Evolutionary conservation across 2,113 vertebrate genomes (phyloP), one percentile per base, ranked within the genome.

Genomic region (Spizaetus ornatus): DNA sequence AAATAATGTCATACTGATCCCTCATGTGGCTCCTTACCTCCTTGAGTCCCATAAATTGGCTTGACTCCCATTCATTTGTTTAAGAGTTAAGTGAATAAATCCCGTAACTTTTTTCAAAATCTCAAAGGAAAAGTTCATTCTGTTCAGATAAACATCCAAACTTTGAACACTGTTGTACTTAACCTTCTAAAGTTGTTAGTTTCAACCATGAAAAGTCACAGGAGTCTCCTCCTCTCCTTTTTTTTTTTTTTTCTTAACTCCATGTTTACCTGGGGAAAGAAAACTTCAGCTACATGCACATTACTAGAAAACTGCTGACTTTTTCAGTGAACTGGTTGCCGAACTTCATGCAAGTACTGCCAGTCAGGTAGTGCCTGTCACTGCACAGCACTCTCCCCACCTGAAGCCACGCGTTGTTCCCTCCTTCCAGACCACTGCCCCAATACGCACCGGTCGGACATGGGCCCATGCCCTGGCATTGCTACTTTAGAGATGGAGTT

Each of bases 281-380:
- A 67, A 11, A 17, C 17, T 77, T 66, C 45, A 55, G 25, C 12
- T 79, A 52, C 18, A 6, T 27, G 31, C 11, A 27, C 8, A 8
- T 65, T 63, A 11, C 23, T 31, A 76, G 82, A 77, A 94, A 73
- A 72, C 3, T 0, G 0, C 13, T 13, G 40, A 31, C 0, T 2
- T 63, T 62, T 83, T 67, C n/a, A 65, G 43, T 34, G 55, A 63
- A 45, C 20, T 50, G 27, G 9, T 48, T 48, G 11, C 38, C 63
- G 47, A 36, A 83, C 6, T 58, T 66, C 4, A 34, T 25, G 20
- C 40, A 56, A 76, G 23, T 45, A 7, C n/a, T 50, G 16, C 36
- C 7, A 16, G 50, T 31, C 42, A 47, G 34, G 47, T 27, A 73
- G 38, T 11, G 1, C 10, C 61, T 43, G 42, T 52, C 43, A 55